phyloP scores from a whole-genome alignment of 2,888 invertebrate genomes.

The Rhopalosiphum nymphaeae region DNA sequence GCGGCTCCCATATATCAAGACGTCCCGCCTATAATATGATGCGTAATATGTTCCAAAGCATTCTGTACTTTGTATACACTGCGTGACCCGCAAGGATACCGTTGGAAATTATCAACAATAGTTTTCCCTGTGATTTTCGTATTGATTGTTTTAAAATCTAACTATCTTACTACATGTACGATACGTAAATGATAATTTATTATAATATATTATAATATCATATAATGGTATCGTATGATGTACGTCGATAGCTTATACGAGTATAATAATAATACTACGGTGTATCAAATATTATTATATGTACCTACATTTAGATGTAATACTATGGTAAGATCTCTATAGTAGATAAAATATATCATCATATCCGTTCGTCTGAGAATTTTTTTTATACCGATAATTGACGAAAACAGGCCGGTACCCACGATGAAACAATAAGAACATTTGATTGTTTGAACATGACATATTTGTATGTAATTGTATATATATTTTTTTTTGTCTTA shows the following conservation, averaged over 20 bases:
- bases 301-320: neutral
- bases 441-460: slow-evolving; percentile 5
- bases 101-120: neutral
- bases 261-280: neutral
- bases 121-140: too few relatives aligned
- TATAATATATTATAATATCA: too few relatives aligned
- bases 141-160: too few relatives aligned
- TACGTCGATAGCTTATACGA: neutral
- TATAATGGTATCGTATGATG: neutral
- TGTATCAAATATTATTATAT: neutral
- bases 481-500: neutral
- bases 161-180: too few relatives aligned
- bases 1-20: neutral
- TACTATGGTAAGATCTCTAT: neutral
- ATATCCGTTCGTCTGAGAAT: neutral
- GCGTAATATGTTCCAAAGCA: too few relatives aligned
- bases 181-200: too few relatives aligned
- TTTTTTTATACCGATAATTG: neutral
- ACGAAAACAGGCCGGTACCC: neutral
- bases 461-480: neutral
- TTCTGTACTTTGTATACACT: too few relatives aligned
- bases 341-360: neutral
- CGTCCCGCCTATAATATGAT: neutral
- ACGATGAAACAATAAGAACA: neutral
- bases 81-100: neutral